Percentiles rank a stretch among this genome's conserved stretches.
phyloP scores from a whole-genome alignment of 2,113 vertebrate genomes.

The Cheilinus undulatus region DNA sequence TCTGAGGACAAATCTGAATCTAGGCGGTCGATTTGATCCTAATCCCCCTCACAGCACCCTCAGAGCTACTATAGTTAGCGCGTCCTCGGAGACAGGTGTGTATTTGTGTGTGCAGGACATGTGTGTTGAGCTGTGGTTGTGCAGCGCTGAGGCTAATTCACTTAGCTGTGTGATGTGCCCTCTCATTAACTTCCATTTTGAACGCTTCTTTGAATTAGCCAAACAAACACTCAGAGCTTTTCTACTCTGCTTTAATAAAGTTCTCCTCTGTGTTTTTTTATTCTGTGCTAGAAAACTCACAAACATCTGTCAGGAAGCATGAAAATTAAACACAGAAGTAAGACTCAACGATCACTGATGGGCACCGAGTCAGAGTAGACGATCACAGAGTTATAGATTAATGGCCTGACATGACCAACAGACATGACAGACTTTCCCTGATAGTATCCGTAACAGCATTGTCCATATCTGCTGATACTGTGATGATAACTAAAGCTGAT shows the following conservation, averaged over 20 bases:
- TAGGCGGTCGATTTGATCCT: conserved; percentile 24
- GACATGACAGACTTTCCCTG: no score
- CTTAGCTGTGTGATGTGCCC: conserved; percentile 23
- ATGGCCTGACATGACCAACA: no score
- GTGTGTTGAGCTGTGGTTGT: conserved; percentile 9
- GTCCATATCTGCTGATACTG: no score
- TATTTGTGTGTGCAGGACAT: conserved; percentile 9
- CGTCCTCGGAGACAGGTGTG: conserved; percentile 30
- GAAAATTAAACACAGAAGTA: not conserved
- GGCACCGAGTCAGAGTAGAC: no score
- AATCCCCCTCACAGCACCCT: conserved; percentile 28
- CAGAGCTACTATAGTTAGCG: conserved; percentile 13
- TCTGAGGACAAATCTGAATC: conserved; percentile 21
- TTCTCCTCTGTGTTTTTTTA: conserved; percentile 19
- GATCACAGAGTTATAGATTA: no score
- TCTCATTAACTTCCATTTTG: conserved; percentile 46
- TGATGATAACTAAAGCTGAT: no score
- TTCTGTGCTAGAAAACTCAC: not conserved
- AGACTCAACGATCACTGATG: no score
- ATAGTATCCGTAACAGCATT: no score
- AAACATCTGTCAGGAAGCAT: not conserved
- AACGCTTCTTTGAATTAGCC: conserved; percentile 54
- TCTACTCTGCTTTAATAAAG: not conserved
- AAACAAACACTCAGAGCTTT: conserved; percentile 17
- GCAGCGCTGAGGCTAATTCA: not conserved